Conservation (phyloP, 2,797 vertebrate species). For the Lophotriccus pileatus region DNA sequence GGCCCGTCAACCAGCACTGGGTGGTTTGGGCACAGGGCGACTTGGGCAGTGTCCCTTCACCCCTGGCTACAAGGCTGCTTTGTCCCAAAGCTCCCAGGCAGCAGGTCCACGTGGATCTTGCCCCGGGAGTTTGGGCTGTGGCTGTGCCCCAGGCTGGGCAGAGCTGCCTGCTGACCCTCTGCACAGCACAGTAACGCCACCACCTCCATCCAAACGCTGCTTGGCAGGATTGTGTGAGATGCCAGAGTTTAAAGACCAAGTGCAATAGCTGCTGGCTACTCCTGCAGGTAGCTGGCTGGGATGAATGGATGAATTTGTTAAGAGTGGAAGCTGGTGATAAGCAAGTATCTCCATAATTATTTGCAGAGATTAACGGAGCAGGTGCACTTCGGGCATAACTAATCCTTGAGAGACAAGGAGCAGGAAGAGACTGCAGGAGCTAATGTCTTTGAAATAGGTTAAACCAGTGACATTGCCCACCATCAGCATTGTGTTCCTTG, state of each 20-base stretch:
- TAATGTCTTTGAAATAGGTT: conserved; percentile 59
- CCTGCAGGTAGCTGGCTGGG: background rate
- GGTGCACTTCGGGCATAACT: background rate
- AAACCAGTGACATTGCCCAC: conserved; percentile 67
- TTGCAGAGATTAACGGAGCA: conserved; percentile 8
- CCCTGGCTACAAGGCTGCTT: background rate
- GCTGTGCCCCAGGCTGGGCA: background rate
- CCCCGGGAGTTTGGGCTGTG: fast-evolving
- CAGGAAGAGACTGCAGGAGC: background rate
- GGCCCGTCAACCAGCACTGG: fast-evolving
- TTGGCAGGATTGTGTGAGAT: fast-evolving
- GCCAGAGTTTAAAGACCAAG: background rate
- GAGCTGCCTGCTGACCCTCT: background rate
- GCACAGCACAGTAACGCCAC: fast-evolving
- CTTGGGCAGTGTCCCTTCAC: fast-evolving
- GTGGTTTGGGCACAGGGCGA: fast-evolving
- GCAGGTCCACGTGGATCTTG: background rate
- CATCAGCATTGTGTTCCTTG: conserved; percentile 53
- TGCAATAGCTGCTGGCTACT: background rate
- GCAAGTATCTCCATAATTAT: background rate
- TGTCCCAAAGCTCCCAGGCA: fast-evolving
- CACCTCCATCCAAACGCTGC: background rate
- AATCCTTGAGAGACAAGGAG: conserved; percentile 38
- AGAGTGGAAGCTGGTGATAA: background rate
- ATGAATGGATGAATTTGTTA: background rate